Conservation (phyloP, 2,888 invertebrate species). For the Spatulosminthurus flaviceps region DNA sequence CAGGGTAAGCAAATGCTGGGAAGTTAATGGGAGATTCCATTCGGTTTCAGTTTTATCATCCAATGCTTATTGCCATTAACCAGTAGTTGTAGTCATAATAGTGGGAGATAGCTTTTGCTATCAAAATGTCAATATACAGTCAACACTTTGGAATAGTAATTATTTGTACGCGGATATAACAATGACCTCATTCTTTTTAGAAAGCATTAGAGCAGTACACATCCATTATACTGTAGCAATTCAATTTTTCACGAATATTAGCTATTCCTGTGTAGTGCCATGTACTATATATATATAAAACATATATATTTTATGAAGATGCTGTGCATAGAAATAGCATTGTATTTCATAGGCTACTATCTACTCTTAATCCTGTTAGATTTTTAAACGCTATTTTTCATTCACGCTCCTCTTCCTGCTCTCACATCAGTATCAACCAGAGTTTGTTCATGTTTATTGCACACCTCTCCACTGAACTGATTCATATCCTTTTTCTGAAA, state of each 20-base stretch:
- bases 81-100: background rate
- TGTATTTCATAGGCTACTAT: background rate
- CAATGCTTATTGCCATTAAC: background rate
- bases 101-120: background rate
- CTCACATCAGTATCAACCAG: too few relatives aligned
- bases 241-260: background rate
- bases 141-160: background rate
- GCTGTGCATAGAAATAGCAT: too few relatives aligned
- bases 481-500: slow-evolving; percentile 12
- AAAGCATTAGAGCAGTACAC: background rate
- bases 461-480: background rate
- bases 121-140: slow-evolving; percentile 15
- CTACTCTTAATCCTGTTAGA: background rate
- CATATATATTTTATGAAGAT: too few relatives aligned
- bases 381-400: background rate
- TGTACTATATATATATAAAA: background rate
- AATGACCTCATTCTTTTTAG: slow-evolving; percentile 18
- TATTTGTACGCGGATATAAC: background rate
- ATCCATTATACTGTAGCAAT: background rate
- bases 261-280: background rate
- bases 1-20: background rate
- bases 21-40: background rate
- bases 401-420: slow-evolving; percentile 18
- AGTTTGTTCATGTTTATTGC: background rate
- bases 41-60: slow-evolving; percentile 20